Base-by-base conservation (phyloP, 2,113 vertebrate genomes). In the Amazona guildingii region DNA sequence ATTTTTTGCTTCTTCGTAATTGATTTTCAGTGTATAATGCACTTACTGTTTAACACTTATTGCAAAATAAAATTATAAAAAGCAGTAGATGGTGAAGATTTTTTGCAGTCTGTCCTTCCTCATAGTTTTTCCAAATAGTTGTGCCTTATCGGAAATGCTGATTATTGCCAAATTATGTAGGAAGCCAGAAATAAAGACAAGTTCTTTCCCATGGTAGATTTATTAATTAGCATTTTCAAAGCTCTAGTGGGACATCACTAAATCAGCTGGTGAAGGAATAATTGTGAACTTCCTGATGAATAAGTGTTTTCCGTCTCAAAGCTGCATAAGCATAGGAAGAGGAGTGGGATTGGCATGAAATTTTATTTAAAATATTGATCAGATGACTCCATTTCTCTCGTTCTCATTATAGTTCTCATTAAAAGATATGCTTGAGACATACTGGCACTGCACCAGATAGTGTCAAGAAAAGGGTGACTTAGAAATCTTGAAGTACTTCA, bases 21-120 rank as follows among this genome's bases (percentile, higher is more conserved):
- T 88, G 87, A 92, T 78, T 93, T 95, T 87, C n/a, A 80, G 29
- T 63, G 29, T 91, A 77, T 66, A 81, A 91, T 91, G 49, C 52
- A 66, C 41, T 91, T 91, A 68, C 20, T 64, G 55, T 76, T 94
- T 80, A 92, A 81, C 1, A 1, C 31, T 75, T 91, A 73, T 35
- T 92, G 49, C n/a, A 80, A 88, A 92, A 80, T 72, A 28, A 90
- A 83, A 74, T 66, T 3, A 80, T 63, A 68, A 94, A 95, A 95
- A 90, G 7, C 43, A 90, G 70, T 69, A 86, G 33, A 83, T 69
- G 72, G 27, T 46, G 46, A 86, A 72, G 28, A 23, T 24, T 72
- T 64, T 68, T 83, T 83, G 19, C 57, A 74, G 39, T 37, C 80
- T 86, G 17, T 73, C 77, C 18, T 66, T 89, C 72, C 61, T 76